Conservation (phyloP, 2,113 vertebrate genomes). For the Sakesphorus luctuosus region DNA sequence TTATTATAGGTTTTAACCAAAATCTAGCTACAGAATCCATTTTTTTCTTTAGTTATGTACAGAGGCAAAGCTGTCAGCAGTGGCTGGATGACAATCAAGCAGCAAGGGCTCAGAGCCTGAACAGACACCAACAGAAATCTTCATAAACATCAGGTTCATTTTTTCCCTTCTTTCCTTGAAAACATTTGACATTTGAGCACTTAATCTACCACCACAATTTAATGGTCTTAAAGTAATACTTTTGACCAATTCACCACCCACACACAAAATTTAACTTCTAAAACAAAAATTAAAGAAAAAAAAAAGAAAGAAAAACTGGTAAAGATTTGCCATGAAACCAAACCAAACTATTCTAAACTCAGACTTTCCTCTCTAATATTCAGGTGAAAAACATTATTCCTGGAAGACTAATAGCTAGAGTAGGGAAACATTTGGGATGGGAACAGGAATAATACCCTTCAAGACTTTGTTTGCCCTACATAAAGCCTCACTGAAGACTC, state of each 20-base stretch:
- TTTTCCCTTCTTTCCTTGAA: background rate
- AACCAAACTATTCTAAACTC: background rate
- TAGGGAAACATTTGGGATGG: background rate
- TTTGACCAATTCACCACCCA: background rate
- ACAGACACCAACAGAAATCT: background rate
- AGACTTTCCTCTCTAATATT: background rate
- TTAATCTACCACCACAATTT: background rate
- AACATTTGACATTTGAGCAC: background rate
- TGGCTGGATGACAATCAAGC: background rate
- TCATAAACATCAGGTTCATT: background rate
- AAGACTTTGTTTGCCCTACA: background rate
- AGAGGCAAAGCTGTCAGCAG: background rate
- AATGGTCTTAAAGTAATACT: background rate
- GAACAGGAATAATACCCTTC: background rate
- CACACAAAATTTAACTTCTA: background rate
- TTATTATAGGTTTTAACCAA: background rate
- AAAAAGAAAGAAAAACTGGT: fast-evolving
- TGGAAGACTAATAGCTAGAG: background rate
- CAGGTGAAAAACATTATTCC: background rate
- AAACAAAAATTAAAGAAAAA: background rate
- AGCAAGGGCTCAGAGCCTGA: background rate
- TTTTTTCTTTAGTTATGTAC: background rate
- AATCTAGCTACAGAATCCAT: background rate
- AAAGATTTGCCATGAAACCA: background rate
- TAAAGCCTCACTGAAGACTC: background rate